A percentile compares a stretch with the other conserved stretches of the same genome.
phyloP scores from a whole-genome alignment of 1,140 invertebrate genomes.

The Neoseiulus cucumeris region DNA sequence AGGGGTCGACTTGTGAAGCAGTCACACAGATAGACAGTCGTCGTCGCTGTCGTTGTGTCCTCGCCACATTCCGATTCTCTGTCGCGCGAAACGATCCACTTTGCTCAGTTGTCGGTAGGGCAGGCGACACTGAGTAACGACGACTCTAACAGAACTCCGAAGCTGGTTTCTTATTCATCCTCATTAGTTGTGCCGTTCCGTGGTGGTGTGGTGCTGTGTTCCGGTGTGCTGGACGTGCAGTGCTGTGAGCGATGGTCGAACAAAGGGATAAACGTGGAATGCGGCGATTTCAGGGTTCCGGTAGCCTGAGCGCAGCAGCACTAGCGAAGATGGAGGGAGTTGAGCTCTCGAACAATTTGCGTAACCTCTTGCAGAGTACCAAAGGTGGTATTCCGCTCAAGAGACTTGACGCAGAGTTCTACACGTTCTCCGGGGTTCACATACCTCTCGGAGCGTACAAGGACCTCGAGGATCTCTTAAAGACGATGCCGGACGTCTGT shows the following conservation, averaged over 20 bases:
- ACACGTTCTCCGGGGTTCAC: constrained; percentile 2
- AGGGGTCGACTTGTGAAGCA: neutral
- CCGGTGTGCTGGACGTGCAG: neutral
- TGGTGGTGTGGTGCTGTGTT: too few relatives aligned
- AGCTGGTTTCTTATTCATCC: too few relatives aligned
- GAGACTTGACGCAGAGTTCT: constrained; percentile 4
- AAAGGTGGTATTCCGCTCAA: constrained; percentile 5
- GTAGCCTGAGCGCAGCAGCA: neutral
- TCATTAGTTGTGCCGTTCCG: too few relatives aligned
- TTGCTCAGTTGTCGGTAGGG: too few relatives aligned
- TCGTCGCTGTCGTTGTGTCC: neutral
- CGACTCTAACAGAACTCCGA: too few relatives aligned
- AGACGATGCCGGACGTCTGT: constrained; percentile 4
- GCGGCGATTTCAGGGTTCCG: neutral
- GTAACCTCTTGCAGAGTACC: neutral
- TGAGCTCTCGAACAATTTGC: neutral
- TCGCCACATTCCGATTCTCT: neutral
- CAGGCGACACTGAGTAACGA: too few relatives aligned
- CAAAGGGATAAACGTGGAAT: neutral
- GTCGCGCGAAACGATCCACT: neutral
- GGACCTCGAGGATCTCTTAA: neutral
- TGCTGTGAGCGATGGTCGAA: neutral
- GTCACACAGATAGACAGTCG: neutral
- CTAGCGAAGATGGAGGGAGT: neutral
- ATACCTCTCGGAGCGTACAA: neutral